These are phyloP conservation scores for Nymphicus hollandicus DNA, from an alignment of 2,113 vertebrate species.

Conservation along the genomic window DNA sequence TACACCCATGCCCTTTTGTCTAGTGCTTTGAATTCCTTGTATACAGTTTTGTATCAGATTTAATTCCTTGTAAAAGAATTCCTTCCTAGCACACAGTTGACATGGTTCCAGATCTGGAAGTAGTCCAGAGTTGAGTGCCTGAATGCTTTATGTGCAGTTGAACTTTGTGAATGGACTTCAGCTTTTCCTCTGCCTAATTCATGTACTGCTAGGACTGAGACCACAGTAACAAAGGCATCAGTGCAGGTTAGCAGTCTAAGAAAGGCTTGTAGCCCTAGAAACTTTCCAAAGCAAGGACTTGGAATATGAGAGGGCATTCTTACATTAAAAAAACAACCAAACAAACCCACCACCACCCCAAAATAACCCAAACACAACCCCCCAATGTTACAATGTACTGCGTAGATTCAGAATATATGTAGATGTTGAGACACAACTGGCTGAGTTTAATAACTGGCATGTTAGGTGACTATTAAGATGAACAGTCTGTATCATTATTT, in stretches of 20 bases:
- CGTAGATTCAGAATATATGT: not conserved
- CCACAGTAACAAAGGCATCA: not conserved
- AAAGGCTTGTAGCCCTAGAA: not conserved
- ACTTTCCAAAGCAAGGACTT: not conserved
- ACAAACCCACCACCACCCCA: not conserved
- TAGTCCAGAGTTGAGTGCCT: not conserved
- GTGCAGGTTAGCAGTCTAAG: not conserved
- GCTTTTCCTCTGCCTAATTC: not conserved
- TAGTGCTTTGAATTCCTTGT: not conserved
- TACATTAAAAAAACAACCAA: not conserved
- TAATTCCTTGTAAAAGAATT: not conserved
- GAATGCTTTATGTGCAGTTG: not conserved
- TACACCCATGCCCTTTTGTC: not conserved
- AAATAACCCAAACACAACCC: not conserved
- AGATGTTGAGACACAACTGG: not conserved
- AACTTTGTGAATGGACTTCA: not conserved
- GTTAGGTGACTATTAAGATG: not conserved
- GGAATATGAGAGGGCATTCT: not conserved
- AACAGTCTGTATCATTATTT: not conserved
- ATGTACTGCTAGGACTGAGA: not conserved
- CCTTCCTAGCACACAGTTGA: not conserved
- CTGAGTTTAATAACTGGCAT: not conserved
- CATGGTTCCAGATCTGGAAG: not conserved
- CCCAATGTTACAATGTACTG: fast-evolving
- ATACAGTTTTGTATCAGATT: not conserved